phyloP scores from a whole-genome alignment of 2,113 vertebrate genomes.

The Protomyctophum bolini region DNA sequence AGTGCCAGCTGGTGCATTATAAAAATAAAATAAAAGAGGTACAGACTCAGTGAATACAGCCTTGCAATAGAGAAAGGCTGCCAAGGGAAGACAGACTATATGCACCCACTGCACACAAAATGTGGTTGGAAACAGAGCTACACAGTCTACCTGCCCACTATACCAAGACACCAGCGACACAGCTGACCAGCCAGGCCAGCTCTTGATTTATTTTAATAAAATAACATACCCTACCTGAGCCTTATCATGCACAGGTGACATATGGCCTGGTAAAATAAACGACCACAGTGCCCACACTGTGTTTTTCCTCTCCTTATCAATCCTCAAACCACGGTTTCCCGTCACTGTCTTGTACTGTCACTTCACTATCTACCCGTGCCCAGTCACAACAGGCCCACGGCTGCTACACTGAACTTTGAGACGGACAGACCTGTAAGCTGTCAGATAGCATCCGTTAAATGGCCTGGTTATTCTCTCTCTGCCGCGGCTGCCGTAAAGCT shows the following conservation, averaged over 20 bases:
- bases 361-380: conserved; percentile 37
- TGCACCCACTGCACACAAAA: too few relatives aligned
- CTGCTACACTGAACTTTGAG: conserved; percentile 49
- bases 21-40: too few relatives aligned
- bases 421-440: conserved; percentile 61
- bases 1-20: too few relatives aligned
- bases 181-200: too few relatives aligned
- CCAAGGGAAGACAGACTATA: too few relatives aligned
- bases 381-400: conserved; percentile 12
- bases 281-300: conserved; percentile 7
- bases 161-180: too few relatives aligned
- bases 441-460: conserved; percentile 63
- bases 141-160: too few relatives aligned
- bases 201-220: too few relatives aligned
- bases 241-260: not conserved
- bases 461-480: conserved; percentile 46
- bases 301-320: conserved; percentile 42
- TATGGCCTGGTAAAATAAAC: conserved; percentile 2
- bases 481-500: conserved; percentile 18
- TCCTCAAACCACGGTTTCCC: conserved; percentile 18
- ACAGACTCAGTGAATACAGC: too few relatives aligned
- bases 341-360: conserved; percentile 65
- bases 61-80: too few relatives aligned
- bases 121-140: too few relatives aligned
- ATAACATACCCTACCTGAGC: not conserved